phyloP scores from a whole-genome alignment of 2,113 vertebrate species.

The Strix aluco region DNA sequence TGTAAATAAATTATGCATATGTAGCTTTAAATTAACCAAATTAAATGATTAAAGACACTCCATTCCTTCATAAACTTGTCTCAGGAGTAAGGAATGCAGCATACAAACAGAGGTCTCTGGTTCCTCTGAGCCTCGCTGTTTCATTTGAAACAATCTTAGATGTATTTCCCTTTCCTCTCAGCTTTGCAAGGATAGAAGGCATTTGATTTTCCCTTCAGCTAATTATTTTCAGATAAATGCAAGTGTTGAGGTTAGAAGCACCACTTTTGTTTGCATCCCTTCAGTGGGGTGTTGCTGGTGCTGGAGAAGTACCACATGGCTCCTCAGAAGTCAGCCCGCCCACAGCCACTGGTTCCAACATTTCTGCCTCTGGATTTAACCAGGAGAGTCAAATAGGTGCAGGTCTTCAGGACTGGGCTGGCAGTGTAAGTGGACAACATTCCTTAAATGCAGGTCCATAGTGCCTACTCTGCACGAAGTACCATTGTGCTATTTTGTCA shows the following conservation, averaged over 20 bases:
- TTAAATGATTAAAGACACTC: constrained; percentile 89
- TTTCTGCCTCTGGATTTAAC: background rate
- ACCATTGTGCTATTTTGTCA: background rate
- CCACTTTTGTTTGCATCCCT: background rate
- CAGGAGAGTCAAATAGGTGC: background rate
- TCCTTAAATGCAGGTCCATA: background rate
- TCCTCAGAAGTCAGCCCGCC: background rate
- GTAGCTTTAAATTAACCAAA: constrained; percentile 84
- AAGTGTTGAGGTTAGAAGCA: background rate
- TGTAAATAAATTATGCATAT: constrained; percentile 83
- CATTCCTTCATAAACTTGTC: constrained; percentile 84
- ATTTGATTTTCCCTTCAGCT: constrained; percentile 29
- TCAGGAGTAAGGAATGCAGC: constrained; percentile 64
- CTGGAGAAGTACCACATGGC: background rate
- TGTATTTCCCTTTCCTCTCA: background rate
- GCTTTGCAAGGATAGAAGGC: background rate
- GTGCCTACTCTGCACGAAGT: background rate
- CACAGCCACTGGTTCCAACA: background rate
- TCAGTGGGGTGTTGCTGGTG: background rate
- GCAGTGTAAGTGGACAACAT: background rate
- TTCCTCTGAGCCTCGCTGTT: constrained; percentile 35
- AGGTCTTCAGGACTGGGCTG: background rate
- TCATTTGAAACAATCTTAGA: constrained; percentile 39
- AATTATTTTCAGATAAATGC: constrained; percentile 32
- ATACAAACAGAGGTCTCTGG: background rate